phyloP scores from a whole-genome alignment of 2,888 invertebrate species.

The Xanthorhoe designata region DNA sequence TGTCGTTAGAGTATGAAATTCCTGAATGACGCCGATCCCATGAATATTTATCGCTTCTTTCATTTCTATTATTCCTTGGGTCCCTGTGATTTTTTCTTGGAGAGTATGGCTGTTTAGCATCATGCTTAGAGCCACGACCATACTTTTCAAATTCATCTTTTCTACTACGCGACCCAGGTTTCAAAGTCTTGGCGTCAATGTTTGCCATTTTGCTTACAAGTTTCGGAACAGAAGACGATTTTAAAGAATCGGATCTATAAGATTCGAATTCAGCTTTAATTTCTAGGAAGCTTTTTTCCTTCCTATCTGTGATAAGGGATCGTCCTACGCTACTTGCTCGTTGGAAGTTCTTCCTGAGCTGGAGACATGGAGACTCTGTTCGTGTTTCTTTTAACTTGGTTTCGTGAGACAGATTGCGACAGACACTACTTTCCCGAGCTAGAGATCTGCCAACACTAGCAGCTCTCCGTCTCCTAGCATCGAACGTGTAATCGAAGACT shows the following conservation, averaged over 20 bases:
- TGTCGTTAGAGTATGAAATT: constrained; percentile 76
- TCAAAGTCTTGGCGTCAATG: constrained; percentile 25
- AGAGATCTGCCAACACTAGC: constrained; percentile 72
- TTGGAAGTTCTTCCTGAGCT: constrained; percentile 59
- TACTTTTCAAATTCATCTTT: constrained; percentile 47
- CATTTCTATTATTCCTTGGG: constrained; percentile 54
- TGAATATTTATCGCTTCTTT: constrained; percentile 44
- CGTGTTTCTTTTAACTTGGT: constrained; percentile 12
- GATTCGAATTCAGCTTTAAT: constrained; percentile 72
- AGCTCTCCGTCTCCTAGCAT: constrained; percentile 67
- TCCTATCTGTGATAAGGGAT: constrained; percentile 46
- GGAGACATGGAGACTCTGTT: constrained; percentile 51
- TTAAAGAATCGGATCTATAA: constrained; percentile 50
- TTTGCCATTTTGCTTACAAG: constrained; percentile 33
- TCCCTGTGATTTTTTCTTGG: constrained; percentile 67
- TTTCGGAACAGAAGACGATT: constrained; percentile 3
- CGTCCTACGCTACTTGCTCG: constrained; percentile 74
- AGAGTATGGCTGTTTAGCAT: constrained; percentile 51
- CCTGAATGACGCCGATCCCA: constrained; percentile 51
- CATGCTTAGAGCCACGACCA: constrained; percentile 30
- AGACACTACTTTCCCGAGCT: constrained; percentile 47
- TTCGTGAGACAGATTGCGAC: constrained; percentile 24
- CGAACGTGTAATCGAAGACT: constrained; percentile 54
- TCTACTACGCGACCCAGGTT: constrained; percentile 39
- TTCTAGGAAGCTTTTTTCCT: constrained; percentile 63